Conservation (phyloP, 1,140 invertebrate genomes). For the Pseudachorutes palmiensis region DNA sequence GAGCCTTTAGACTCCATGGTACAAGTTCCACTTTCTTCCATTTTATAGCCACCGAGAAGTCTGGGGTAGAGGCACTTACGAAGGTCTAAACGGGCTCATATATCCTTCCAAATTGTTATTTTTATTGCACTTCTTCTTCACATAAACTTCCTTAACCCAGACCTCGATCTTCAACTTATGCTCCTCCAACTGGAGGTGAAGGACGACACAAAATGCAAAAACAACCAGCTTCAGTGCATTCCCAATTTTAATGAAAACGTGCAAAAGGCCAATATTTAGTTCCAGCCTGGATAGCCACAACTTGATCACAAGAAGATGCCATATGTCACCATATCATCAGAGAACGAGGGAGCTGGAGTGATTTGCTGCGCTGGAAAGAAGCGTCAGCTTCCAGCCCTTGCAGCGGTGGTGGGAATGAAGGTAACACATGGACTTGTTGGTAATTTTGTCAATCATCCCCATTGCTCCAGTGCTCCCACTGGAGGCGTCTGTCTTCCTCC, state of each 20-base stretch:
- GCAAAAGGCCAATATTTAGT: too few relatives aligned
- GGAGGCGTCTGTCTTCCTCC: background rate
- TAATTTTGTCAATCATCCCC: background rate
- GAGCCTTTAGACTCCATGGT: background rate
- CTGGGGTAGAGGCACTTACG: constrained; percentile 10
- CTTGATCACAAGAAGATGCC: too few relatives aligned
- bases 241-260: too few relatives aligned
- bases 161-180: background rate
- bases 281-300: too few relatives aligned
- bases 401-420: background rate
- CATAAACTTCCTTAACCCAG: constrained; percentile 16
- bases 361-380: background rate
- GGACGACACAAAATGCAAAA: too few relatives aligned
- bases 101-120: constrained; percentile 35
- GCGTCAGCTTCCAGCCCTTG: background rate
- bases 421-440: background rate
- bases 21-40: background rate
- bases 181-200: background rate
- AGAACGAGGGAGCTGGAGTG: too few relatives aligned
- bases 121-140: constrained; percentile 28
- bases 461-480: background rate
- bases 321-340: too few relatives aligned
- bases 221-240: too few relatives aligned
- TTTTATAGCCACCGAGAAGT: background rate
- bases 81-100: constrained; percentile 30